Evolutionary conservation across 2,113 vertebrate species (phyloP), one percentile per base, ranked within the genome.

Genomic region (Hippocampus mohnikei): DNA sequence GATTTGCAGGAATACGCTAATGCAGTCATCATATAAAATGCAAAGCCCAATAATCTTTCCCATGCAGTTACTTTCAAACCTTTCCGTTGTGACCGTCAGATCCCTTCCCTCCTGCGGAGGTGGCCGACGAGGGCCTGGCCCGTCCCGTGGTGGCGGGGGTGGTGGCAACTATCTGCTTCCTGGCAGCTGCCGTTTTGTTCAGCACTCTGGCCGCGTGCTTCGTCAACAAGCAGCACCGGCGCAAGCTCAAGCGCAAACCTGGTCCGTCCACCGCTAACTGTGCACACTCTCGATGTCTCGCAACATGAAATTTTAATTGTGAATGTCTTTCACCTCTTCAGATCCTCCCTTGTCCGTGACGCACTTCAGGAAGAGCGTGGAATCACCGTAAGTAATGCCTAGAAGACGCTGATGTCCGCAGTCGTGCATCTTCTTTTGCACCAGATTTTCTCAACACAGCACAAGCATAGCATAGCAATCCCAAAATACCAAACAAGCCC

Each of bases 281-380:
- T 10, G 9, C 10, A 10, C 18, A 1, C 13, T 25, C 20, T 69
- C 59, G 46, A 10, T 69, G 27, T 64, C 33, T 46, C 2, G 6
- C n/a, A 0, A 20, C 23, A 65, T 2, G n/a, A 66, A 70, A 80
- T 55, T 42, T 65, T 88, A 33, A 76, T 72, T 59, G 67, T 42
- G 40, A 79, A 74, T 72, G 74, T 73, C 66, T 69, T 87, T 90
- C 67, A 92, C 70, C 85, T 87, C 92, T 48, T 90, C 88, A 99
- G 97, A 99, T 91, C 97, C 97, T 91, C 97, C 97, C 46, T 94
- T 99, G 81, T 99, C 97, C 79, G 97, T 99, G 89, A 99, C 97
- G 76, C 97, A 99, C 94, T 97, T 95, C 93, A 95, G 97, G 91
- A 99, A 99, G 93, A 99, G 97, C 90, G 92, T 99, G 68, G 97